These are phyloP conservation scores for Pogonognathellus flavescens DNA, from an alignment of 1,140 invertebrate species.

Conservation along the genomic window DNA sequence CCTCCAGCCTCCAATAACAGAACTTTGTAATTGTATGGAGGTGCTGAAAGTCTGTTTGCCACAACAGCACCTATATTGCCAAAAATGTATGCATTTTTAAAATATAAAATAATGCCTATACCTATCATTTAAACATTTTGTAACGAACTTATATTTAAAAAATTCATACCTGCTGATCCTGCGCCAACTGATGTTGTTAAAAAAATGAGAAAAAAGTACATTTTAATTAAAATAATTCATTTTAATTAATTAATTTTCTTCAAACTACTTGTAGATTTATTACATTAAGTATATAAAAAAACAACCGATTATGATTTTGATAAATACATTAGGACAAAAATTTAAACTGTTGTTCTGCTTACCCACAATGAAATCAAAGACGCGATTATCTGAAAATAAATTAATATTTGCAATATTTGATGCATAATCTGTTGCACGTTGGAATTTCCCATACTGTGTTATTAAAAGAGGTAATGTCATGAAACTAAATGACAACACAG, in stretches of 20 bases:
- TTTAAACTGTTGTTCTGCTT: too few species aligned
- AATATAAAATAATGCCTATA: too few species aligned
- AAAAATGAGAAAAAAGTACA: too few species aligned
- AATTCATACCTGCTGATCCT: too few species aligned
- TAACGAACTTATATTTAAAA: not conserved
- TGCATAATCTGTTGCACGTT: not conserved
- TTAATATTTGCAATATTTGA: not conserved
- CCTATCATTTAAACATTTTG: not conserved
- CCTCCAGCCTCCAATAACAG: constrained; percentile 31
- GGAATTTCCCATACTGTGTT: not conserved
- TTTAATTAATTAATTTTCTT: too few species aligned
- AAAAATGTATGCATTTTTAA: not conserved
- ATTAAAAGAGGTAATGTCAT: constrained; percentile 9
- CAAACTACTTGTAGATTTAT: too few species aligned
- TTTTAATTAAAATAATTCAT: too few species aligned
- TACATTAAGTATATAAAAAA: too few species aligned
- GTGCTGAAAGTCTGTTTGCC: not conserved
- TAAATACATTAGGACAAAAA: not conserved
- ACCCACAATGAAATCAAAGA: constrained; percentile 36
- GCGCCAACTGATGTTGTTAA: too few species aligned
- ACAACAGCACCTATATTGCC: not conserved
- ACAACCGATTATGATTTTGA: too few species aligned
- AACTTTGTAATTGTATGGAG: constrained; percentile 40
- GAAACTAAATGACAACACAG: not conserved
- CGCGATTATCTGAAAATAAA: not conserved